Base-by-base conservation (phyloP, 2,888 invertebrate genomes). In the Cheiracanthium punctorium region DNA sequence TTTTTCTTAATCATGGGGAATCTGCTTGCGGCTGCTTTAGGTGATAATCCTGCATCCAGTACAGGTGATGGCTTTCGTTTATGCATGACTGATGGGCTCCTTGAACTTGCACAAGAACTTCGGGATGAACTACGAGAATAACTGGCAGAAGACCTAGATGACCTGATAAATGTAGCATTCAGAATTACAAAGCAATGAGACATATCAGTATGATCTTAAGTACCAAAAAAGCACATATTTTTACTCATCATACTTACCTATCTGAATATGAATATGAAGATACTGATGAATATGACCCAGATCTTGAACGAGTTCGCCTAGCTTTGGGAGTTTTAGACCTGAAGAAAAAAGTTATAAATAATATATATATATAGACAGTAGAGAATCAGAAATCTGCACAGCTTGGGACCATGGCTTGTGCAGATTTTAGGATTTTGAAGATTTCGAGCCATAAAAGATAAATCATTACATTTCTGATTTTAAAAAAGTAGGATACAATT, bases 261-360 rank as follows among this genome's bases (percentile, higher is more conserved):
- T 94, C 94, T 90, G 94, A 93, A 0, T 93, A 93, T 24, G 94
- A 93, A 89, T 94, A 95, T 82, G 95, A 95, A 37, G 95, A 95
- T 48, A 94, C 95, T 0, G 95, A 95, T 88, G 95, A 95, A 90
- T 95, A 95, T 28, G 95, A 95, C 88, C 94, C 94, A 88, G 94
- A 94, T 52, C 94, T 91, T 87, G 92, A 93, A 70, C 91, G 87
- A 24, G 90, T 90, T 65, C 77, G 77, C 12, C 76, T 82, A 32
- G 81, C 76, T 37, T 85, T 88, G 20, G 91, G 91, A n/a, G 91
- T 91, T 79, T 91, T 91, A 7, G 90, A 90, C 89, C 91, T 91
- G 85, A 71, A 41, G 24, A 20, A n/a, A 70, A 30, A 32, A n/a
- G n/a, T n/a, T n/a, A n/a, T n/a, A n/a, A 37, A 8, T 37, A 37